phyloP scores from a whole-genome alignment of 1,140 invertebrate species.

The Orius laevigatus region DNA sequence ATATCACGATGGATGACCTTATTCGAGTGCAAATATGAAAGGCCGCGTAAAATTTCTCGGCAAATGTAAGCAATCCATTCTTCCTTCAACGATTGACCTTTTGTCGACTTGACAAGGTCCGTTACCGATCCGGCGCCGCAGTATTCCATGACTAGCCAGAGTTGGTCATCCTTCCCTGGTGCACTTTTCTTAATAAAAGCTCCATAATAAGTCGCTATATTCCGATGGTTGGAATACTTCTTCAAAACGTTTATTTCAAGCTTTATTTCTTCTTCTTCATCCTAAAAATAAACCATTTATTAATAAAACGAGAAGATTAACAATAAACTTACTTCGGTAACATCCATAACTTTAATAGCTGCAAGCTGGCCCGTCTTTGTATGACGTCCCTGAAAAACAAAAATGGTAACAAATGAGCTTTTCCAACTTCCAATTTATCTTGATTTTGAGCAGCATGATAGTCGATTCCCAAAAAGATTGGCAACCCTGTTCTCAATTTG shows the following conservation, averaged over 20 bases:
- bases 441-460: too few species aligned
- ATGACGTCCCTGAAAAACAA: constrained; percentile 69
- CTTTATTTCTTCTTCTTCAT: constrained; percentile 99
- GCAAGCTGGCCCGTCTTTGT: constrained; percentile 98
- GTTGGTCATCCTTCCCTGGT: constrained; percentile 96
- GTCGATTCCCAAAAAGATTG: too few species aligned
- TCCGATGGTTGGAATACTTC: constrained; percentile 96
- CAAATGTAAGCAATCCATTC: constrained; percentile 99
- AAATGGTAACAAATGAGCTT: too few species aligned
- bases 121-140: constrained; percentile 98
- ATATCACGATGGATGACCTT: constrained; percentile 99
- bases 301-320: constrained; percentile 1
- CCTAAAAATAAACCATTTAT: constrained; percentile 35
- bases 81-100: constrained; percentile 94
- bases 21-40: constrained; percentile 94
- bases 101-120: constrained; percentile 97
- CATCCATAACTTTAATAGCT: constrained; percentile 99
- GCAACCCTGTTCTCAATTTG: too few species aligned
- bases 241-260: constrained; percentile 99
- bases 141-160: constrained; percentile 99
- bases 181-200: constrained; percentile 99
- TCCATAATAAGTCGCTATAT: constrained; percentile 99
- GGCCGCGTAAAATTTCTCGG: constrained; percentile 87
- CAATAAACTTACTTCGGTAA: constrained; percentile 60
- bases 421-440: too few species aligned